These are phyloP conservation scores for Liparis tanakae DNA, from an alignment of 2,797 vertebrate species.

Conservation along the genomic window DNA sequence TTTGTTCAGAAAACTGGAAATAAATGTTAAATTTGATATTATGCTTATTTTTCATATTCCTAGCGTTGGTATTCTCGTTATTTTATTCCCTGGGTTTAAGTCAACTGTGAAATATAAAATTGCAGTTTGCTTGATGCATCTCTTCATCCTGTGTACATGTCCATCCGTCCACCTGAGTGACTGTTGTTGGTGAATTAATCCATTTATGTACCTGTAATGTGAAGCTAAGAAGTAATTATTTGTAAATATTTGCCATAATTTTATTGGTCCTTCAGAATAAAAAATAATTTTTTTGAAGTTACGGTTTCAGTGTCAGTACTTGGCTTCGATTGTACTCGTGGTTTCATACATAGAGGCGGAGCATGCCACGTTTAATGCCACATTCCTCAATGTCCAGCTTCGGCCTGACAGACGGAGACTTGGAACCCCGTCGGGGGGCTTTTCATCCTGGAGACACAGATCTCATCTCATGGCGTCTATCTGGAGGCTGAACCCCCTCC, in stretches of 20 bases:
- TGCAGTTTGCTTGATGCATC: constrained; percentile 93
- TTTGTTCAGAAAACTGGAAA: constrained; percentile 86
- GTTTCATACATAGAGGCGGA: constrained; percentile 1
- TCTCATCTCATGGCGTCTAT: constrained; percentile 46
- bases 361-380: not conserved
- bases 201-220: constrained; percentile 99
- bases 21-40: constrained; percentile 90
- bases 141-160: constrained; percentile 88
- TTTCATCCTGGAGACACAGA: constrained; percentile 44
- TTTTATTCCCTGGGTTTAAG: constrained; percentile 78
- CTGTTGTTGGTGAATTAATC: constrained; percentile 97
- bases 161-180: constrained; percentile 96
- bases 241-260: constrained; percentile 99
- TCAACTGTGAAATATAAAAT: constrained; percentile 94
- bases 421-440: constrained; percentile 31
- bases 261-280: constrained; percentile 99
- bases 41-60: constrained; percentile 76
- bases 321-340: constrained; percentile 6
- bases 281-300: constrained; percentile 99
- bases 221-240: constrained; percentile 98
- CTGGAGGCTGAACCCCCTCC: constrained; percentile 7
- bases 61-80: constrained; percentile 76
- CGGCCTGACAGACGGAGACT: not conserved
- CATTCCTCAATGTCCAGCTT: constrained; percentile 37
- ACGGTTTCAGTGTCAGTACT: constrained; percentile 63